Base-by-base conservation (phyloP, 2,113 vertebrate species). In the Silurus glanis region DNA sequence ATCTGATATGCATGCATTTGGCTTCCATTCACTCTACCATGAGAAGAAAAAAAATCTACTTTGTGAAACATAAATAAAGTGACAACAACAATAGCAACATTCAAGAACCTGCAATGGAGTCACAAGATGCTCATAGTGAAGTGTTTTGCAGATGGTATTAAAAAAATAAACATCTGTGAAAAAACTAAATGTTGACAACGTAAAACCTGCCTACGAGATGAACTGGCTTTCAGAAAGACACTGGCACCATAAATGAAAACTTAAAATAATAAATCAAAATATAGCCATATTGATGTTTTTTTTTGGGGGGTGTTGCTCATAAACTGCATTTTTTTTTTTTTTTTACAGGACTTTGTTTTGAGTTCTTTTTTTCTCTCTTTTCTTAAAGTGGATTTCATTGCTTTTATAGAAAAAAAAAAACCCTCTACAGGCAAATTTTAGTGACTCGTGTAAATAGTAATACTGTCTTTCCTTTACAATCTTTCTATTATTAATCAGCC, bases 1-100 rank as follows among this genome's bases (percentile, higher is more conserved):
- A 78, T 37, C 62, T 74, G 85, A 76, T 86, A 80, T 80, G 83
- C 23, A 88, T 62, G 82, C 85, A 51, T 87, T 85, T 80, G 80
- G 87, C 85, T 85, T 78, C 87, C 25, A 69, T 85, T 83, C 66
- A 84, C 61, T 67, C 82, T 37, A 74, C 12, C 19, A 64, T 21
- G 47, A 61, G 45, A 28, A 21, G 56, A n/a, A 71, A 28, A 2
- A n/a, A 17, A 80, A 47, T 37, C 37, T 37, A 37, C 37, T 37
- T 37, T 37, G 37, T 37, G 37, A 80, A 55, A 6, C 53, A 81
- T 16, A 75, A 69, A 83, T 72, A 83, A 82, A 85, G 21, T 76
- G 25, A 28, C 56, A 45, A 83, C 74, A 83, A 64, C 45, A 84
- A 81, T 28, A 71, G 81, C 25, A 71, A 85, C 17, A 71, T 71